Evolutionary conservation across 2,113 vertebrate genomes (phyloP).

Genomic region (Phalacrocorax aristotelis): DNA sequence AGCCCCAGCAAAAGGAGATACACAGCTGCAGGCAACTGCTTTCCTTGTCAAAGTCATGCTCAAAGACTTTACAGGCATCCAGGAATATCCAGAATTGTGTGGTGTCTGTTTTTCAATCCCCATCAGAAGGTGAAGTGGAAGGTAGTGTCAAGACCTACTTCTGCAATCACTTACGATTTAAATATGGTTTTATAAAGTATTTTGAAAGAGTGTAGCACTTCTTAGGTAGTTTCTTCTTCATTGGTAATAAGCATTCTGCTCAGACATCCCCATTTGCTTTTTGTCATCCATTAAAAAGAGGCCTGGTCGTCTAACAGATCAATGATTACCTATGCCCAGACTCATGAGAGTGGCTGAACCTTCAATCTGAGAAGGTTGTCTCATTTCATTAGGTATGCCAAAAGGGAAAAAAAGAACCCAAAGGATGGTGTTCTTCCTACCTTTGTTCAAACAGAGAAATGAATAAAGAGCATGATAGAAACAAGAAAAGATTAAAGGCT

Average conservation of each 20-base stretch:
- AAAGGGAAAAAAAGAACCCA: neutral
- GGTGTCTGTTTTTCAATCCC: neutral
- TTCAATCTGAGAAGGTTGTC: neutral
- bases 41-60: neutral
- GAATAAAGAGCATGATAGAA: neutral
- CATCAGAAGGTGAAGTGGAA: neutral
- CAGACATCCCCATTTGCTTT: neutral
- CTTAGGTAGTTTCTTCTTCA: neutral
- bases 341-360: neutral
- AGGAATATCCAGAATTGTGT: neutral
- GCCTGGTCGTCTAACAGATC: neutral
- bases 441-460: neutral
- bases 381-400: neutral
- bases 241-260: neutral
- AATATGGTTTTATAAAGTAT: neutral
- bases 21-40: neutral
- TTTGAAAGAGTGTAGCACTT: neutral
- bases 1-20: neutral
- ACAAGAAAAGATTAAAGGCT: neutral
- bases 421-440: neutral
- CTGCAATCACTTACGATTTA: neutral
- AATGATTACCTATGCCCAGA: neutral
- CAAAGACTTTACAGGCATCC: neutral
- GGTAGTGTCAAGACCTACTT: neutral
- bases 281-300: neutral